Conservation (phyloP, 2,888 invertebrate species). For the Lomographa bimaculata region DNA sequence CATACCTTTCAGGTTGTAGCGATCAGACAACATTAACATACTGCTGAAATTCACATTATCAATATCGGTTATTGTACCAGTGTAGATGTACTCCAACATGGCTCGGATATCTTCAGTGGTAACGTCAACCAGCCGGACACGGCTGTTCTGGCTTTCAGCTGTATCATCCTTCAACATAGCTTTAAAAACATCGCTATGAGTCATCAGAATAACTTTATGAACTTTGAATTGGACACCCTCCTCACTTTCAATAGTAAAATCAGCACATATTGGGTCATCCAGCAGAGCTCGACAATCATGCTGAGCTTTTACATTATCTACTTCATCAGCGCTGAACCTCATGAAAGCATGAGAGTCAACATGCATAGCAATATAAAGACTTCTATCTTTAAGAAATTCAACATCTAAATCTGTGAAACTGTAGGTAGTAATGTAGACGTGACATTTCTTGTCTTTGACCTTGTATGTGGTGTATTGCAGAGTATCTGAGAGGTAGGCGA, state of each 20-base stretch:
- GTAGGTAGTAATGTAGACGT: slow-evolving; percentile 60
- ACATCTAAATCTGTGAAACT: slow-evolving; percentile 60
- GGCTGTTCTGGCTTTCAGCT: slow-evolving; percentile 65
- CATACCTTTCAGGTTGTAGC: slow-evolving; percentile 62
- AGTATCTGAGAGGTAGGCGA: slow-evolving; percentile 42
- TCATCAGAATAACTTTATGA: slow-evolving; percentile 60
- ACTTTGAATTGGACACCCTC: slow-evolving; percentile 64
- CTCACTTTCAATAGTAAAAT: slow-evolving; percentile 67
- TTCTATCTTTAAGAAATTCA: slow-evolving; percentile 55
- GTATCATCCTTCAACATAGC: slow-evolving; percentile 75
- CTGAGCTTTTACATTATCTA: slow-evolving; percentile 39
- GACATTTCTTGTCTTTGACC: slow-evolving; percentile 18
- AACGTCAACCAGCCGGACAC: slow-evolving; percentile 64
- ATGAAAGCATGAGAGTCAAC: slow-evolving; percentile 2
- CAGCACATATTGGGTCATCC: slow-evolving; percentile 60
- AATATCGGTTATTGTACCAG: slow-evolving; percentile 59
- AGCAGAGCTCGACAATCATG: slow-evolving; percentile 62
- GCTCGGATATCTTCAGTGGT: slow-evolving; percentile 57
- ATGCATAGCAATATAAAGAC: slow-evolving; percentile 53
- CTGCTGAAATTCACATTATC: slow-evolving; percentile 56
- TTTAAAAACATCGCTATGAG: slow-evolving; percentile 72
- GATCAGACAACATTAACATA: slow-evolving; percentile 65
- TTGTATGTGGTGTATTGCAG: slow-evolving; percentile 7
- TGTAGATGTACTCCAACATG: slow-evolving; percentile 68
- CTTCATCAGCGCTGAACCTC: slow-evolving; percentile 4